Evolutionary conservation across 2,113 vertebrate species (phyloP), one percentile per base, ranked within the genome.

Genomic region (Pandion haliaetus): DNA sequence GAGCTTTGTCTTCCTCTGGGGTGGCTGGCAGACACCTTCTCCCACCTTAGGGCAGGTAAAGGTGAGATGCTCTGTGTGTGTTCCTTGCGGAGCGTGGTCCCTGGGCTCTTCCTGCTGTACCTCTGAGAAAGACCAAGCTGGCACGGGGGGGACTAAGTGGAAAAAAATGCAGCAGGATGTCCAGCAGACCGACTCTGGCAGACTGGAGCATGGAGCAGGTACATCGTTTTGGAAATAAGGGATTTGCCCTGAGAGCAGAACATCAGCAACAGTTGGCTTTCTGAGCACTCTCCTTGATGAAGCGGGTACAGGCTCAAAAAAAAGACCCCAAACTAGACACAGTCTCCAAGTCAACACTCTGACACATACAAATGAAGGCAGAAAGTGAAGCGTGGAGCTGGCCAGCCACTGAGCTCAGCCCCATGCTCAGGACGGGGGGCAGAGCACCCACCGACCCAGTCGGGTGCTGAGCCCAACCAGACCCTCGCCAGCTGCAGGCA

Each of bases 101-200:
- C 36, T 0, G 1, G 24, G 25, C 5, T 54, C 14, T 20, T 82
- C 23, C 16, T 67, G 36, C 14, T 7, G 2, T 10, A 20, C 11
- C 44, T 74, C 32, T 61, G 67, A 40, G 29, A 67, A 23, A 55
- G 32, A 16, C 18, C 23, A 28, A 40, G n/a, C 32, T 93, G 61
- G 28, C 15, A 54, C 2, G 2, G 61, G 18, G 18, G 23, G 7
- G 5, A n/a, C 21, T 20, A 42, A 74, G 24, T 0, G 1, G 57
- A 44, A 36, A 63, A 87, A 87, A 67, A 31, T 9, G 10, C 49
- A 77, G 18, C 34, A 58, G 54, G 79, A 57, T 4, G 47, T 17
- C 34, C 0, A 2, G 18, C 2, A 1, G 45, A 38, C 26, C 2
- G 4, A 55, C 3, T 15, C 36, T 5, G 3, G 10, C 52, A 83